These are phyloP conservation scores for Camponotus floridanus DNA, from an alignment of 1,140 invertebrate species.

Conservation along the genomic window DNA sequence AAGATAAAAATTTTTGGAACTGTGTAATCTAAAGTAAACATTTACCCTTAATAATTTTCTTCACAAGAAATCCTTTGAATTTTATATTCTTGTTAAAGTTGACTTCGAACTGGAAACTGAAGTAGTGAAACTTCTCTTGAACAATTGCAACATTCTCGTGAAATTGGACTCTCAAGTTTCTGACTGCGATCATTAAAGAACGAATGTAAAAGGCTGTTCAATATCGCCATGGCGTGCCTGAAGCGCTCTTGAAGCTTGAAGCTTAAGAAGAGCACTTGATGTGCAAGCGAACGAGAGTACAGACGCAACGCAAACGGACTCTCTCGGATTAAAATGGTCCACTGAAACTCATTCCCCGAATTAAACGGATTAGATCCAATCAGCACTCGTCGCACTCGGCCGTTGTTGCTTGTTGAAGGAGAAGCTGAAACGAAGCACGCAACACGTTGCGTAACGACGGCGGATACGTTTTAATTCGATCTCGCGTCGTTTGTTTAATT, in stretches of 20 bases:
- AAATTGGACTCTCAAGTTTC: constrained; percentile 12
- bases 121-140: constrained; percentile 1
- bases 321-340: constrained; percentile 82
- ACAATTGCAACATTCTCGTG: constrained; percentile 1
- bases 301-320: constrained; percentile 68
- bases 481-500: constrained; percentile 61
- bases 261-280: constrained; percentile 71
- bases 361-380: constrained; percentile 84
- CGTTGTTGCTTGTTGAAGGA: constrained; percentile 28
- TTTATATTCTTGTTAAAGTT: background rate
- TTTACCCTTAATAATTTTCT: background rate
- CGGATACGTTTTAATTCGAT: constrained; percentile 60
- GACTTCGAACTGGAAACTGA: background rate
- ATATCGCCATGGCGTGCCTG: constrained; percentile 27
- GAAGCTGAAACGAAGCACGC: constrained; percentile 27
- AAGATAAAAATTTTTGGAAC: too few species aligned
- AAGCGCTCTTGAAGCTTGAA: constrained; percentile 50
- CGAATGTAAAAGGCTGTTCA: constrained; percentile 50
- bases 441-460: constrained; percentile 57
- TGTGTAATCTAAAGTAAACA: too few species aligned
- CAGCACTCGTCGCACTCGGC: constrained; percentile 71
- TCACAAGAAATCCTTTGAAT: background rate
- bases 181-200: constrained; percentile 17
- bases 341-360: constrained; percentile 83
- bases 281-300: constrained; percentile 26